phyloP scores from a whole-genome alignment of 2,888 invertebrate species.

The Diogma glabrata region DNA sequence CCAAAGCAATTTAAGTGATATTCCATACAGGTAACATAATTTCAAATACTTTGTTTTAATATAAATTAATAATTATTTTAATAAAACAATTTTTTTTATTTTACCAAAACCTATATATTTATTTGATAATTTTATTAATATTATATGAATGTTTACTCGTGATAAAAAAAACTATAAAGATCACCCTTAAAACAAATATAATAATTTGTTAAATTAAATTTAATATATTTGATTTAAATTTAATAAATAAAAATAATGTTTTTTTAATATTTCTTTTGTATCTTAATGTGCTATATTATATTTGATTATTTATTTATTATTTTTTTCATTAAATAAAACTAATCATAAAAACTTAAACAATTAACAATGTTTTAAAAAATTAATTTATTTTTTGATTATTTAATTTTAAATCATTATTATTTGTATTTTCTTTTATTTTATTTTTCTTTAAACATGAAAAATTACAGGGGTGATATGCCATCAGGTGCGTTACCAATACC shows the following conservation, averaged over 20 bases:
- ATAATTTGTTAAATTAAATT: too few relatives aligned
- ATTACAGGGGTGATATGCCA: conserved; percentile 33
- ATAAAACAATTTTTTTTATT: conserved; percentile 3
- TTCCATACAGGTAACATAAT: conserved; percentile 68
- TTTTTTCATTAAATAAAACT: background rate
- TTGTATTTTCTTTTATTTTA: background rate
- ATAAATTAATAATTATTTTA: conserved; percentile 6
- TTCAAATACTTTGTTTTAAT: background rate
- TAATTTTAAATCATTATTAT: background rate
- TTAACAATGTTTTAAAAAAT: too few relatives aligned
- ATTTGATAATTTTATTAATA: background rate
- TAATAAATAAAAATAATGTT: background rate
- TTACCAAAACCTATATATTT: too few relatives aligned
- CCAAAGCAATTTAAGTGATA: conserved; percentile 80
- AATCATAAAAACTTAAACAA: background rate
- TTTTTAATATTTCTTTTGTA: background rate
- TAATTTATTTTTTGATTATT: background rate
- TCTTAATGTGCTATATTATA: background rate
- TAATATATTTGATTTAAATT: too few relatives aligned
- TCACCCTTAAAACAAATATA: too few relatives aligned
- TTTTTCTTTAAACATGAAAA: conserved; percentile 27
- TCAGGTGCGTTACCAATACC: conserved; percentile 15
- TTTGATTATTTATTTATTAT: background rate
- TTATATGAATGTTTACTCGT: background rate
- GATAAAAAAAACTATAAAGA: background rate